These are phyloP conservation scores for Amphimedon queenslandica DNA, from an alignment of 37 sponge, comb jelly and placozoan species.

Conservation along the genomic window DNA sequence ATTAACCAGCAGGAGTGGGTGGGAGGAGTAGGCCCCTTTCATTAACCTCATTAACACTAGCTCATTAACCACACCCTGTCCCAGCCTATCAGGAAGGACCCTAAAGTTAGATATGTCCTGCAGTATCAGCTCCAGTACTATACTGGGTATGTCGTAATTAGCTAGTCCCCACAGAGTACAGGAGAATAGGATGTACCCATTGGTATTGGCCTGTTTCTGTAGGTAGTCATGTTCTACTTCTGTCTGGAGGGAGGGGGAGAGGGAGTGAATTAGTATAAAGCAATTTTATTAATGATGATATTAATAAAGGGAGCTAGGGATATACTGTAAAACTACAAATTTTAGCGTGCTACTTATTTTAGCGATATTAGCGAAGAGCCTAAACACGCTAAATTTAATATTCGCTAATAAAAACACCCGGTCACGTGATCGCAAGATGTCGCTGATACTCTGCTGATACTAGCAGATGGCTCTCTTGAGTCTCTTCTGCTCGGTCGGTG, in stretches of 20 bases:
- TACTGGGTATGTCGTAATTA: slow-evolving; percentile 35
- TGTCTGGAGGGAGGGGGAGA: slow-evolving; percentile 20
- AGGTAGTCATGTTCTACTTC: slow-evolving; percentile 63
- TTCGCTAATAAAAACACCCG: too few species aligned
- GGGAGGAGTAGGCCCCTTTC: slow-evolving; percentile 13
- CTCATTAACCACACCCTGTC: slow-evolving; percentile 72
- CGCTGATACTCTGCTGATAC: too few species aligned
- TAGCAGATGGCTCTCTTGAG: too few species aligned
- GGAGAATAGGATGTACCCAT: slow-evolving; percentile 67
- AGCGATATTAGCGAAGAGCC: too few species aligned
- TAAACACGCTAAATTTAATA: too few species aligned
- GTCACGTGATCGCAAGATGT: too few species aligned
- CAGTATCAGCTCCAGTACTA: slow-evolving; percentile 32
- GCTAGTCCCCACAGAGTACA: slow-evolving; percentile 83
- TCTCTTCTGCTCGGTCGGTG: too few species aligned
- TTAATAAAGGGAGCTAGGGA: too few species aligned
- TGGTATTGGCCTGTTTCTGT: slow-evolving; percentile 49
- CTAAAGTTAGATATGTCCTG: slow-evolving; percentile 29
- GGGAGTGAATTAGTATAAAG: too few species aligned
- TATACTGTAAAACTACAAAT: too few species aligned
- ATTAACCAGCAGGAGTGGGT: slow-evolving; percentile 22
- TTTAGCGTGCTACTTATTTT: too few species aligned
- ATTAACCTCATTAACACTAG: slow-evolving; percentile 59
- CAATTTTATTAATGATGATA: too few species aligned
- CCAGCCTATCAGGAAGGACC: slow-evolving; percentile 70